These are phyloP conservation scores for Trisateles emortualis DNA, from an alignment of 2,888 invertebrate species.

Conservation along the genomic window DNA sequence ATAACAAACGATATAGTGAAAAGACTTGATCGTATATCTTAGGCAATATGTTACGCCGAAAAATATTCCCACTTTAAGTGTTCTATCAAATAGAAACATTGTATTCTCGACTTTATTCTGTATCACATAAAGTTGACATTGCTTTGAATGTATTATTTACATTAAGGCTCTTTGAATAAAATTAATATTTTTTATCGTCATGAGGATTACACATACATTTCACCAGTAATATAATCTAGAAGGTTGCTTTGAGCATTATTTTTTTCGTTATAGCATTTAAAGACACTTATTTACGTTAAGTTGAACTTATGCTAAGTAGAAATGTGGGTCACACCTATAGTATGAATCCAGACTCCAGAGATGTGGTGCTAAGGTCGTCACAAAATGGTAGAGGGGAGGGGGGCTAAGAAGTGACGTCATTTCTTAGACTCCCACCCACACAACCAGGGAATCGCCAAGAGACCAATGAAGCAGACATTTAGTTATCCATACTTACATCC, in stretches of 20 bases:
- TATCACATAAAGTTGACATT: not conserved
- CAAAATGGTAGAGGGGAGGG: no score
- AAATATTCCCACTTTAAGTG: conserved; percentile 17
- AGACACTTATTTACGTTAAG: not conserved
- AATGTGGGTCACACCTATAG: no score
- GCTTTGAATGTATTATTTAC: conserved; percentile 3
- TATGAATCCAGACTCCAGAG: no score
- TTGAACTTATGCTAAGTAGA: no score
- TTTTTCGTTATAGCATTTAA: conserved; percentile 19
- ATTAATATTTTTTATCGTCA: conserved; percentile 38
- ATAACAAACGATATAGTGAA: conserved; percentile 21
- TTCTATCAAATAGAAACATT: conserved; percentile 11
- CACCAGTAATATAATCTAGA: conserved; percentile 23
- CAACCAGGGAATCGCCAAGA: no score
- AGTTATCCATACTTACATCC: no score
- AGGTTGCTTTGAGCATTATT: conserved; percentile 23
- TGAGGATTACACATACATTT: conserved; percentile 40
- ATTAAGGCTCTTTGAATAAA: conserved; percentile 29
- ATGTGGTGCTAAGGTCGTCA: no score
- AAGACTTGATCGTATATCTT: conserved; percentile 34
- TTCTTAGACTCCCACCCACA: no score
- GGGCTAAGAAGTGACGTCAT: no score
- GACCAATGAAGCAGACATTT: no score
- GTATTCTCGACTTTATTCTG: conserved; percentile 11
- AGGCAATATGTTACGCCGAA: conserved; percentile 26